A percentile compares a stretch with the other conserved stretches of the same genome.
These are phyloP conservation scores for Mongoloraphidia duomilia DNA, from an alignment of 2,888 invertebrate species.

Conservation along the genomic window DNA sequence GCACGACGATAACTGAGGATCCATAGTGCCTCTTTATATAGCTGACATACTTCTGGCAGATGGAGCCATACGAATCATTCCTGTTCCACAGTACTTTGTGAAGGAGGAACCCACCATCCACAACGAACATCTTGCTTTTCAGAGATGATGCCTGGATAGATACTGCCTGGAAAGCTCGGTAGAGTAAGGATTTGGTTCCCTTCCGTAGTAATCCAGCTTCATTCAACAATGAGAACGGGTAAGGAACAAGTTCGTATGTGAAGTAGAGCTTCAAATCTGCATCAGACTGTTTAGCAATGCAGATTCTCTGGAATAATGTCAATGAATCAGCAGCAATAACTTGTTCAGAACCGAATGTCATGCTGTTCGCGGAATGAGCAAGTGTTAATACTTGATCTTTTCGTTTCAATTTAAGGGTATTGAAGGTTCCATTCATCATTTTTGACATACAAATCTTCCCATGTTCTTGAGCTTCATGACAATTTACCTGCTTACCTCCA, in stretches of 20 bases:
- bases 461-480: conserved; percentile 10
- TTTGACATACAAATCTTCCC: conserved; percentile 11
- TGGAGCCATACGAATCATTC: conserved; percentile 11
- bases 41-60: conserved; percentile 15
- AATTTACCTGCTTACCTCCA: conserved; percentile 6
- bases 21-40: conserved; percentile 16
- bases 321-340: conserved; percentile 11
- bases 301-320: conserved; percentile 17
- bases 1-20: conserved; percentile 13
- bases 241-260: too few relatives aligned
- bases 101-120: conserved; percentile 21
- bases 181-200: too few relatives aligned
- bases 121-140: conserved; percentile 8
- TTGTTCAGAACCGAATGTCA: conserved; percentile 12
- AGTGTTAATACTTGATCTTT: conserved; percentile 16
- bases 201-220: too few relatives aligned
- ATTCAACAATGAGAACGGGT: too few relatives aligned
- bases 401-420: conserved; percentile 13
- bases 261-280: conserved; percentile 16
- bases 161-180: too few relatives aligned
- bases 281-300: conserved; percentile 16
- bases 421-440: conserved; percentile 9
- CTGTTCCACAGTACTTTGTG: conserved; percentile 19
- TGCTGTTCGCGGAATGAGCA: conserved; percentile 10
- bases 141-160: too few relatives aligned